A percentile compares a stretch with the other conserved stretches of the same genome.
Evolutionary conservation across 2,113 vertebrate species (phyloP).

Genomic region (Tychaedon coryphoeus): DNA sequence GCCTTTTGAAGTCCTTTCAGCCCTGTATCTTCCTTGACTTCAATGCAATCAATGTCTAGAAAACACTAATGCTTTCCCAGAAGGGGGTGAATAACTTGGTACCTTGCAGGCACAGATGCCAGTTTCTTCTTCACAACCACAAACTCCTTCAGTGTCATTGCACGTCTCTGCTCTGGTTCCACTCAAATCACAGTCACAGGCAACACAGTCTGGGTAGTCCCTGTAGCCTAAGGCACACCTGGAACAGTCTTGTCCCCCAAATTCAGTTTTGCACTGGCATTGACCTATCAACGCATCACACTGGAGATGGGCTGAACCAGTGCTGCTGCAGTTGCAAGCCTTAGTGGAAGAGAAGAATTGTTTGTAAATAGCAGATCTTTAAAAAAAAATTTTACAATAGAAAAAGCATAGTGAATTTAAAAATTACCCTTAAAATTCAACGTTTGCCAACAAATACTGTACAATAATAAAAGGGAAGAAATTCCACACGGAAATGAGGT

Average conservation of each 20-base stretch:
- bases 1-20: background rate
- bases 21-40: background rate
- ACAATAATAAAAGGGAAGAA: background rate
- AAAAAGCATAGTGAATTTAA: background rate
- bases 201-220: constrained; percentile 83
- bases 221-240: constrained; percentile 82
- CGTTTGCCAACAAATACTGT: background rate
- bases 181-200: constrained; percentile 83
- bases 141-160: constrained; percentile 72
- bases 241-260: constrained; percentile 77
- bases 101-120: constrained; percentile 92
- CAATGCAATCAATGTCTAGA: background rate
- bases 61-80: background rate
- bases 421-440: background rate
- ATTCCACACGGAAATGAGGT: background rate
- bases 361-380: background rate
- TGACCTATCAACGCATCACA: constrained; percentile 79
- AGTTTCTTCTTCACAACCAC: constrained; percentile 76
- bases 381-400: background rate
- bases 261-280: constrained; percentile 80
- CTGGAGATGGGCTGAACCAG: constrained; percentile 74
- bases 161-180: constrained; percentile 81
- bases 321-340: constrained; percentile 82
- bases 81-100: background rate
- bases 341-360: constrained; percentile 15